A percentile compares a stretch with the other conserved stretches of the same genome.
phyloP scores from a whole-genome alignment of 2,888 invertebrate species.

The Endotricha flammealis region DNA sequence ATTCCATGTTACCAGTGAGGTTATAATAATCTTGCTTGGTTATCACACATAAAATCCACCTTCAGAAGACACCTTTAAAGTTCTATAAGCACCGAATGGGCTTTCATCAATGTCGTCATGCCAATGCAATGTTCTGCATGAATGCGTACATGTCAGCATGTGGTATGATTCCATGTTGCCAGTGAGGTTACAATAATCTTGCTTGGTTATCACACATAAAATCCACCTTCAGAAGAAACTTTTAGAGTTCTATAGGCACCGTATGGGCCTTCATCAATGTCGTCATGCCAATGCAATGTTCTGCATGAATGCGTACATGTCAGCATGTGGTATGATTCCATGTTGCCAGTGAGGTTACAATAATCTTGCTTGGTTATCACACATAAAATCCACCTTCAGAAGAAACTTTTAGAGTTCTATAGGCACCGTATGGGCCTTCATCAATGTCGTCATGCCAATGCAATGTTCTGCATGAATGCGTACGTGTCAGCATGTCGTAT shows the following conservation, averaged over 20 bases:
- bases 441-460: slow-evolving; percentile 54
- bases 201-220: no score
- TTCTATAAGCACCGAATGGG: background rate
- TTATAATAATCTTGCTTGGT: no score
- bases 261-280: background rate
- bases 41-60: no score
- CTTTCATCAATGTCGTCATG: background rate
- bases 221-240: background rate
- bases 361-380: no score
- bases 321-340: slow-evolving; percentile 60
- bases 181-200: slow-evolving; percentile 39
- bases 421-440: slow-evolving; percentile 57
- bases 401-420: slow-evolving; percentile 54
- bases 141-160: slow-evolving; percentile 30
- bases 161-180: slow-evolving; percentile 55
- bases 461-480: slow-evolving; percentile 59
- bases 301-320: background rate
- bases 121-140: background rate
- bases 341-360: slow-evolving; percentile 39
- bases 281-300: background rate
- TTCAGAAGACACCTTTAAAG: background rate
- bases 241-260: background rate
- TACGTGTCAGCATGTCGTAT: slow-evolving; percentile 60
- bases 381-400: slow-evolving; percentile 40
- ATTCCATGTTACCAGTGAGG: slow-evolving; percentile 43